These are phyloP conservation scores for Caenorhabditis latens DNA, from an alignment of 1,140 invertebrate species.

Conservation along the genomic window DNA sequence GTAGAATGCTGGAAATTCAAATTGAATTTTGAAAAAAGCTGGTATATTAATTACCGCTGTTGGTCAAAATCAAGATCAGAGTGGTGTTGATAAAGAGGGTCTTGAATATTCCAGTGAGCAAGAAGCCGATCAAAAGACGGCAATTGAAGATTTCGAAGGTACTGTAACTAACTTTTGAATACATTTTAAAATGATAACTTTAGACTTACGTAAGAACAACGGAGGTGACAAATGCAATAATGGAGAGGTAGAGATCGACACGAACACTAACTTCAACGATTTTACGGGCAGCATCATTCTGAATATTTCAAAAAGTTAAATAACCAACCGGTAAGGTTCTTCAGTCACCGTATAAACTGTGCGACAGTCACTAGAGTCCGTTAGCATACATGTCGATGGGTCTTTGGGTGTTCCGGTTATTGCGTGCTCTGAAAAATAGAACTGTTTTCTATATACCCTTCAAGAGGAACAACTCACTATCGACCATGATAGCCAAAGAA, in stretches of 20 bases:
- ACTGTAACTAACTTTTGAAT: background rate
- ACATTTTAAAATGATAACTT: too few relatives aligned
- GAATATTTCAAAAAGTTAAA: too few relatives aligned
- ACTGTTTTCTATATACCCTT: too few relatives aligned
- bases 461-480: too few relatives aligned
- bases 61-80: background rate
- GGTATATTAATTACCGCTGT: background rate
- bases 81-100: background rate
- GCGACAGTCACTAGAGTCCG: background rate
- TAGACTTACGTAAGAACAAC: background rate
- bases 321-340: background rate
- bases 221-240: background rate
- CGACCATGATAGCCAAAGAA: background rate
- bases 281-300: background rate
- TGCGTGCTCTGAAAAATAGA: background rate
- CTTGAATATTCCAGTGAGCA: background rate
- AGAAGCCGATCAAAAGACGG: background rate
- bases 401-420: background rate
- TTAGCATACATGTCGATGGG: background rate
- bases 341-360: background rate
- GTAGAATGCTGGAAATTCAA: constrained; percentile 5
- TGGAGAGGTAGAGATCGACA: background rate
- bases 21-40: too few relatives aligned
- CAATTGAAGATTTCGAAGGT: background rate
- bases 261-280: background rate